Evolutionary conservation across 2,113 vertebrate genomes (phyloP).

Genomic region (Trichomycterus rosablanca): DNA sequence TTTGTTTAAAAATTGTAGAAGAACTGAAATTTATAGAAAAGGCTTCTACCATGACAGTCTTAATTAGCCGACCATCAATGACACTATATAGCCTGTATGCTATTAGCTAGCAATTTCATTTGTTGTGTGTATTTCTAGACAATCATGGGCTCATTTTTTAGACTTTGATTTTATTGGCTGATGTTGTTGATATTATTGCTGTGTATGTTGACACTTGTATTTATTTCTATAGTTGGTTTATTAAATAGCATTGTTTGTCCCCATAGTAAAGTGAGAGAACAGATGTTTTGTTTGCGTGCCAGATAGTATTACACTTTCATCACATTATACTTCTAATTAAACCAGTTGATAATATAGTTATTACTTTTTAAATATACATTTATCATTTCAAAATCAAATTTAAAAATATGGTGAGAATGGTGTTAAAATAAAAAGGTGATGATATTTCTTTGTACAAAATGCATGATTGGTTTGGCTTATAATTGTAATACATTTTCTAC

Average conservation of each 20-base stretch:
- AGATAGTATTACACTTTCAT: constrained; percentile 87
- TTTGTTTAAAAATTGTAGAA: no score
- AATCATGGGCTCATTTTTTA: constrained; percentile 81
- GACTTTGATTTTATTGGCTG: constrained; percentile 70
- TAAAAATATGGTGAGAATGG: constrained; percentile 49
- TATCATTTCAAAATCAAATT: constrained; percentile 85
- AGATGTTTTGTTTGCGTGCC: constrained; percentile 75
- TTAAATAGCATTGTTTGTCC: constrained; percentile 91
- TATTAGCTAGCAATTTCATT: constrained; percentile 81
- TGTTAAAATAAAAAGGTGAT: constrained; percentile 68
- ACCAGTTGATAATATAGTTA: constrained; percentile 87
- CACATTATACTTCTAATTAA: constrained; percentile 94
- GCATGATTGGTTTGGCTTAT: constrained; percentile 98
- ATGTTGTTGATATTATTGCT: constrained; percentile 61
- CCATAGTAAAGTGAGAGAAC: constrained; percentile 59
- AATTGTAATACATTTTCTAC: constrained; percentile 94
- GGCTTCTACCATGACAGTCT: no score
- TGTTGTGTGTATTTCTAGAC: constrained; percentile 89
- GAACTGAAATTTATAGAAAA: constrained; percentile 63
- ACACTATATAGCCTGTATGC: constrained; percentile 82
- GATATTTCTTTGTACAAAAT: constrained; percentile 84
- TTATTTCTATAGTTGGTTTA: constrained; percentile 99
- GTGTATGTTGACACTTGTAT: constrained; percentile 94
- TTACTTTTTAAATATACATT: constrained; percentile 88
- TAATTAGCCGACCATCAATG: constrained; percentile 52